These are phyloP conservation scores for Mongoloraphidia duomilia DNA, from an alignment of 2,888 invertebrate species.

Conservation along the genomic window DNA sequence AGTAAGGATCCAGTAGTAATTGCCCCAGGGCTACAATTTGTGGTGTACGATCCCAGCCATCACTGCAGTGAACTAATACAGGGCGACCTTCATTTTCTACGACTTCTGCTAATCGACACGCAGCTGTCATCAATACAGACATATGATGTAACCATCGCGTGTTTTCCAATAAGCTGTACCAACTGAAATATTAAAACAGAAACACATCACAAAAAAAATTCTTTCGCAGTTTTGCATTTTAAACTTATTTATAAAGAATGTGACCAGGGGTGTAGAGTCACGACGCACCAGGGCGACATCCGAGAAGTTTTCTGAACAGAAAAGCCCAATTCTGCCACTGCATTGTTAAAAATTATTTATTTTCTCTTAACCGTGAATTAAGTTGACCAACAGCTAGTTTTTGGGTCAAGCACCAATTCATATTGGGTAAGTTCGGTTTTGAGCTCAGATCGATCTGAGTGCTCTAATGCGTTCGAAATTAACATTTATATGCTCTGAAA, in stretches of 20 bases:
- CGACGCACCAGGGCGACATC: too few relatives aligned
- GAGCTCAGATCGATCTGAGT: too few relatives aligned
- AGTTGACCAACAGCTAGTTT: too few relatives aligned
- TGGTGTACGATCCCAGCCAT: conserved; percentile 98
- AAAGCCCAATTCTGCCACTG: too few relatives aligned
- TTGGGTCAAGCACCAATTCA: too few relatives aligned
- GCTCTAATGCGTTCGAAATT: too few relatives aligned
- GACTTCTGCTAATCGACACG: conserved; percentile 64
- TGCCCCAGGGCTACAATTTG: conserved; percentile 91
- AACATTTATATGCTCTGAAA: too few relatives aligned
- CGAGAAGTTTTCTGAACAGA: too few relatives aligned
- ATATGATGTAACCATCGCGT: conserved; percentile 88
- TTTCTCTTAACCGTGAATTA: too few relatives aligned
- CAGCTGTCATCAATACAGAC: conserved; percentile 68
- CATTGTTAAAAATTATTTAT: too few relatives aligned
- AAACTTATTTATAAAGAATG: conserved; percentile 6
- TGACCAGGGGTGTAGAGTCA: too few relatives aligned
- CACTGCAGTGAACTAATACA: conserved; percentile 93
- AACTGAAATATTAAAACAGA: conserved; percentile 39
- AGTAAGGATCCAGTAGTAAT: conserved; percentile 84
- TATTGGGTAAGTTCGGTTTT: too few relatives aligned
- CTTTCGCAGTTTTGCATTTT: conserved; percentile 58
- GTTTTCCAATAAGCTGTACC: conserved; percentile 76
- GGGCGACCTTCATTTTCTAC: conserved; percentile 71
- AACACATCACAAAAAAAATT: conserved; percentile 27